phyloP scores from a whole-genome alignment of 2,888 invertebrate genomes.

The Noctuana brunneofusca region DNA sequence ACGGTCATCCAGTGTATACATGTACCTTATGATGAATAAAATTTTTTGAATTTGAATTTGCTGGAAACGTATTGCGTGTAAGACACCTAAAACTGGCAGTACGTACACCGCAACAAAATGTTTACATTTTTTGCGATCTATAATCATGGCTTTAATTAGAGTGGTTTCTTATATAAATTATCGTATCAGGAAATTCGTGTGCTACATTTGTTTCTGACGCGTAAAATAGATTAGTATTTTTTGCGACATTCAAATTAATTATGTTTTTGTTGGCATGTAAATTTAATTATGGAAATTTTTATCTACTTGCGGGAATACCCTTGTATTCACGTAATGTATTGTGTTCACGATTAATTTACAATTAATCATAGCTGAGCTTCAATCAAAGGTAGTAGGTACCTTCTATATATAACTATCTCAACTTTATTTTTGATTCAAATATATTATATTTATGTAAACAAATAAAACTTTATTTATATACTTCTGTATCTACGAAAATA shows the following conservation, averaged over 20 bases:
- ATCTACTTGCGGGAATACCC: background rate
- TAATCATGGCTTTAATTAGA: slow-evolving; percentile 39
- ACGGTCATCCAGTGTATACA: too few species aligned
- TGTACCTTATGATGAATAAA: too few species aligned
- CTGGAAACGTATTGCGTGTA: background rate
- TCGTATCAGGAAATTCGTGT: slow-evolving; percentile 28
- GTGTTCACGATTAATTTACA: background rate
- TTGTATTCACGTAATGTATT: background rate
- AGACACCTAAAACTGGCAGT: slow-evolving; percentile 9
- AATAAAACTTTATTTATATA: too few species aligned
- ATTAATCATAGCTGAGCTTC: background rate
- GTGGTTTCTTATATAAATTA: slow-evolving; percentile 30
- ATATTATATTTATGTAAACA: too few species aligned
- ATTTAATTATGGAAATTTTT: slow-evolving; percentile 19
- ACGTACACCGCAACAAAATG: slow-evolving; percentile 24
- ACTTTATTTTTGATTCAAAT: too few species aligned
- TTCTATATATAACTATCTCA: too few species aligned
- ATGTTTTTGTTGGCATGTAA: slow-evolving; percentile 18
- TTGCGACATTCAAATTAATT: slow-evolving; percentile 22
- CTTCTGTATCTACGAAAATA: too few species aligned
- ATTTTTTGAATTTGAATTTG: background rate
- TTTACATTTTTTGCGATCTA: slow-evolving; percentile 36
- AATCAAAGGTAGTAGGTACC: background rate
- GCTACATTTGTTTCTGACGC: slow-evolving; percentile 19
- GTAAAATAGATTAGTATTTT: slow-evolving; percentile 29